A percentile compares a stretch with the other conserved stretches of the same genome.
Evolutionary conservation across 1,140 invertebrate genomes (phyloP).

Genomic region (Zaprionus davidi): DNA sequence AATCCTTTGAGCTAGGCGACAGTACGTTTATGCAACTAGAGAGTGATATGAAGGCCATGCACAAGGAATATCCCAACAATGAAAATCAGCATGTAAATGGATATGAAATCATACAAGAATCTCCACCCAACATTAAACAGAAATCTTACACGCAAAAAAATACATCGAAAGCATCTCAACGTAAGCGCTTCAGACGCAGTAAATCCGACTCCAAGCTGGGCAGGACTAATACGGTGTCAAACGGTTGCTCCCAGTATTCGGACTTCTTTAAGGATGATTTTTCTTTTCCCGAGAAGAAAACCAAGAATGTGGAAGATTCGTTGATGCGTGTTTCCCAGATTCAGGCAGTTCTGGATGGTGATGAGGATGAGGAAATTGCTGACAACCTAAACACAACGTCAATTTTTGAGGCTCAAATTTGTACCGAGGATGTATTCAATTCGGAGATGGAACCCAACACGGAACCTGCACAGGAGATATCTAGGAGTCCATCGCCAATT

Average conservation of each 20-base stretch:
- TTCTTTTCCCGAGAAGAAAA: conserved; percentile 34
- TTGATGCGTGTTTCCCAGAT: conserved; percentile 58
- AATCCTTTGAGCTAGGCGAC: conserved; percentile 75
- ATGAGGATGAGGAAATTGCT: neutral
- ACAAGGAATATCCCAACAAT: conserved; percentile 15
- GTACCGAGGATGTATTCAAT: conserved; percentile 49
- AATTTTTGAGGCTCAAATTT: conserved; percentile 51
- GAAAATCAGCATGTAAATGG: conserved; percentile 19
- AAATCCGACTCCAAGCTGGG: conserved; percentile 46
- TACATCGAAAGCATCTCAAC: conserved; percentile 29
- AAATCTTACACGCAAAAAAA: conserved; percentile 30
- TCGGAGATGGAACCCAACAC: conserved; percentile 24
- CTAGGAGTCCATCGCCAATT: neutral
- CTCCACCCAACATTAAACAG: conserved; percentile 29
- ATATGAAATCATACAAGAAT: conserved; percentile 56
- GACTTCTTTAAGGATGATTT: conserved; percentile 71
- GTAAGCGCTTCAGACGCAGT: conserved; percentile 15
- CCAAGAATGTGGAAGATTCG: conserved; percentile 23
- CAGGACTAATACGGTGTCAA: neutral
- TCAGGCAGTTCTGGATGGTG: conserved; percentile 24
- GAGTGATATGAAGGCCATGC: conserved; percentile 37
- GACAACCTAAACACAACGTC: conserved; percentile 28
- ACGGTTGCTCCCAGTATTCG: conserved; percentile 43
- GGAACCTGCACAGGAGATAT: neutral
- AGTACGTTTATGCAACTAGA: conserved; percentile 76